Evolutionary conservation across 2,113 vertebrate genomes (phyloP).

Genomic region (Castor canadensis): DNA sequence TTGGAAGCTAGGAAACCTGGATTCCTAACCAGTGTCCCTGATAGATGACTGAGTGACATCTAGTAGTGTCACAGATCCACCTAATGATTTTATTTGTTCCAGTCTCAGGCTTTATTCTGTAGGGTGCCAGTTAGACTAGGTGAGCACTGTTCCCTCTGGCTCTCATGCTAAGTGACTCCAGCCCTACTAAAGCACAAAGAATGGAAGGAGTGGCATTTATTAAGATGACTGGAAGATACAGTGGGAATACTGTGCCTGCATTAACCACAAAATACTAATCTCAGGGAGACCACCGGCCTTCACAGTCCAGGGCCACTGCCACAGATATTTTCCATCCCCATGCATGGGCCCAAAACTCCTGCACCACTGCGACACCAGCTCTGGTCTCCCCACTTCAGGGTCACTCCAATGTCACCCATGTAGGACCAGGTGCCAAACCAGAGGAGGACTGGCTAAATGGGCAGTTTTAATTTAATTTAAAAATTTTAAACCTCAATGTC

Average conservation of each 20-base stretch:
- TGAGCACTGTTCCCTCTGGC: background rate
- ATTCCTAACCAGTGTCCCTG: background rate
- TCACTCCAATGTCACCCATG: background rate
- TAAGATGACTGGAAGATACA: background rate
- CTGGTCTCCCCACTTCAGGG: background rate
- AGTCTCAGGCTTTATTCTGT: background rate
- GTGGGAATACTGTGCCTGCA: rapidly evolving
- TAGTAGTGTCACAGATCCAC: background rate
- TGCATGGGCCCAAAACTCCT: too few species aligned
- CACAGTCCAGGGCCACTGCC: background rate
- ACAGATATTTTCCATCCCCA: rapidly evolving
- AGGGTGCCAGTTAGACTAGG: too few species aligned
- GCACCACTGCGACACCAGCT: too few species aligned
- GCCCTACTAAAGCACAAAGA: background rate
- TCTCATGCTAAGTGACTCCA: background rate
- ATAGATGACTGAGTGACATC: background rate
- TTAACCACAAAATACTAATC: background rate
- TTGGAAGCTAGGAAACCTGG: background rate
- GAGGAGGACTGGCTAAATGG: background rate
- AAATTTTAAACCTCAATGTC: background rate
- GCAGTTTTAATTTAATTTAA: background rate
- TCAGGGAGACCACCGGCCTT: background rate
- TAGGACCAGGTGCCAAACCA: background rate
- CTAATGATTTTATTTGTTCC: background rate
- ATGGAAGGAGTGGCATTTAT: background rate